Percentiles rank a stretch among this genome's conserved stretches.
Evolutionary conservation across 2,888 invertebrate genomes (phyloP).

Genomic region (Ferdinandea cuprea): DNA sequence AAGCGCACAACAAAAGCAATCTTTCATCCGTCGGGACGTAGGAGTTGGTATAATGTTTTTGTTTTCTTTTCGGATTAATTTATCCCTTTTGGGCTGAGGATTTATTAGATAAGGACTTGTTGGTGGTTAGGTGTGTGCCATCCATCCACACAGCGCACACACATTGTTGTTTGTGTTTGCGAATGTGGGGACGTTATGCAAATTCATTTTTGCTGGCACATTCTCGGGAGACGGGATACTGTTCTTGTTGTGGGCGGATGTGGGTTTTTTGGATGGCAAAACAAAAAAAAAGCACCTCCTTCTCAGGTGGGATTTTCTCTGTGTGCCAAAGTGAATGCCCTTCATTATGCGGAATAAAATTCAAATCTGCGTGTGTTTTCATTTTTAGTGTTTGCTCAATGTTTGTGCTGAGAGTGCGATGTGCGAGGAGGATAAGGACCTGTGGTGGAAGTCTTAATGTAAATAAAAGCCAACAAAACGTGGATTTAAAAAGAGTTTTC

Average conservation of each 20-base stretch:
- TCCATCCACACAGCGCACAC: conserved; percentile 15
- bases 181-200: conserved; percentile 62
- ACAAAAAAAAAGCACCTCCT: neutral
- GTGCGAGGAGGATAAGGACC: neutral
- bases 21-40: conserved; percentile 47
- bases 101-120: conserved; percentile 72
- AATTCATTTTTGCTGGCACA: conserved; percentile 23
- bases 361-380: conserved; percentile 14
- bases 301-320: conserved; percentile 30
- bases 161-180: too few relatives aligned
- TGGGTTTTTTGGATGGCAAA: conserved; percentile 20
- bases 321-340: conserved; percentile 35
- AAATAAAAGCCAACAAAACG: too few relatives aligned
- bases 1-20: conserved; percentile 37
- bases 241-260: conserved; percentile 55
- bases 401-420: neutral
- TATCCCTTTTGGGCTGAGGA: conserved; percentile 63
- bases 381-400: neutral
- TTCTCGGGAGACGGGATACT: neutral
- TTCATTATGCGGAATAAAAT: conserved; percentile 30
- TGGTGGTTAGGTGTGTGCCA: conserved; percentile 31
- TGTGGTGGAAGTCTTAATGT: too few relatives aligned
- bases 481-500: too few relatives aligned
- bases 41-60: conserved; percentile 53
- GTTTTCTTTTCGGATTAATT: conserved; percentile 62